Evolutionary conservation across 2,888 invertebrate species (phyloP).

Genomic region (Ctena decussata): DNA sequence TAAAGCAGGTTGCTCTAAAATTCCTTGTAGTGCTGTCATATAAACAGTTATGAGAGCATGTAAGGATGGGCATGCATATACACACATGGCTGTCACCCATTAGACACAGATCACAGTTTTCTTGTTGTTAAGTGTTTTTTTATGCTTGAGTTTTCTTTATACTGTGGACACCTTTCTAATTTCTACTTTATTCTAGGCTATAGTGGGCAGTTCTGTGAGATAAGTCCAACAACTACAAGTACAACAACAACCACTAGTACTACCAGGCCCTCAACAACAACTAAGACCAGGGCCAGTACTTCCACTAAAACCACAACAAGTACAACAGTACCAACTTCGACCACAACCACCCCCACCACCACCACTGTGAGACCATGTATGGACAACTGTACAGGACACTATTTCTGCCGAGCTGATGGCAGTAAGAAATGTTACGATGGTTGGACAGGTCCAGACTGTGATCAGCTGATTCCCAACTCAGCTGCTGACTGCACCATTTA

Average conservation of each 20-base stretch:
- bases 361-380: conserved; percentile 19
- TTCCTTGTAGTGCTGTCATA: too few species aligned
- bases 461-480: conserved; percentile 11
- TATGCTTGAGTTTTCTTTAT: too few species aligned
- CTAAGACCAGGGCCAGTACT: neutral
- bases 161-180: too few species aligned
- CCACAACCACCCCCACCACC: conserved; percentile 13
- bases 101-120: too few species aligned
- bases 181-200: neutral
- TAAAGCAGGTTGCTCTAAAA: too few species aligned
- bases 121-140: too few species aligned
- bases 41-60: too few species aligned
- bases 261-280: conserved; percentile 28
- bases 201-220: conserved; percentile 14
- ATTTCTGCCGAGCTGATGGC: neutral
- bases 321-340: conserved; percentile 5
- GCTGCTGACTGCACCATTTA: conserved; percentile 43
- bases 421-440: conserved; percentile 37
- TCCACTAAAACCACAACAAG: conserved; percentile 14
- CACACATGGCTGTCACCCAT: too few species aligned
- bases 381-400: conserved; percentile 33
- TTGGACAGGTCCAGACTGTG: conserved; percentile 41
- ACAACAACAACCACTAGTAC: conserved; percentile 21
- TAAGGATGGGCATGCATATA: too few species aligned
- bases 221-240: neutral